A percentile compares a stretch with the other conserved stretches of the same genome.
These are phyloP conservation scores for Notospermus geniculatus DNA, from an alignment of 1,140 invertebrate species.

Conservation along the genomic window DNA sequence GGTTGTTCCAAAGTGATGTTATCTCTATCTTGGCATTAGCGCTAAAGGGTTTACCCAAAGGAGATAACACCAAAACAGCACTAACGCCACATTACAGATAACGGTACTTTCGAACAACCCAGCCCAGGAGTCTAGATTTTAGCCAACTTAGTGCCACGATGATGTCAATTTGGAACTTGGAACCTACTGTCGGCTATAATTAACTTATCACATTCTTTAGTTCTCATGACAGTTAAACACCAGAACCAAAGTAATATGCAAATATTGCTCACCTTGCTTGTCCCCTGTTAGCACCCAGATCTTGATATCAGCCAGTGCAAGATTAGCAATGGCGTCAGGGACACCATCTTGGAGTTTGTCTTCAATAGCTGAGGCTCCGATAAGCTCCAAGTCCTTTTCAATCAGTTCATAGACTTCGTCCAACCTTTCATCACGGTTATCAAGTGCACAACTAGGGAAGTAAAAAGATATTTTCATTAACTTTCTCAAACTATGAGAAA, in stretches of 20 bases:
- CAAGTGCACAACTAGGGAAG: constrained; percentile 64
- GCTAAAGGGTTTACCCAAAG: no score
- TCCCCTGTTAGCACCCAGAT: constrained; percentile 99
- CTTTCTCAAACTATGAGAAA: no score
- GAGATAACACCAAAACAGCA: no score
- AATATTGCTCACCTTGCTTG: constrained; percentile 89
- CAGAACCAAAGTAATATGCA: no score
- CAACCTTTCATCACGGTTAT: constrained; percentile 87
- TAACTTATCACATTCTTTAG: constrained; percentile 93
- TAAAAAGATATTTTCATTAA: neutral
- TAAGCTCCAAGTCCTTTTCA: constrained; percentile 77
- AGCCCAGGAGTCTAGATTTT: no score
- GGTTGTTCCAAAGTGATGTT: no score
- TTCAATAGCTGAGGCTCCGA: constrained; percentile 96
- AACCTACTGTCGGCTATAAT: constrained; percentile 95
- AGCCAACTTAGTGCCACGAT: no score
- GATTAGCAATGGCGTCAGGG: constrained; percentile 91
- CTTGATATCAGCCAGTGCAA: constrained; percentile 92
- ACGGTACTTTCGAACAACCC: no score
- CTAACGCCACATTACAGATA: no score
- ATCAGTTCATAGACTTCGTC: constrained; percentile 97
- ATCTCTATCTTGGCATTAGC: no score
- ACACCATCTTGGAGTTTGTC: constrained; percentile 99
- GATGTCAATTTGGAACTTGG: no score
- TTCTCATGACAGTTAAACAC: no score